phyloP scores from a whole-genome alignment of 1,140 invertebrate species.

The Papilio helenus region DNA sequence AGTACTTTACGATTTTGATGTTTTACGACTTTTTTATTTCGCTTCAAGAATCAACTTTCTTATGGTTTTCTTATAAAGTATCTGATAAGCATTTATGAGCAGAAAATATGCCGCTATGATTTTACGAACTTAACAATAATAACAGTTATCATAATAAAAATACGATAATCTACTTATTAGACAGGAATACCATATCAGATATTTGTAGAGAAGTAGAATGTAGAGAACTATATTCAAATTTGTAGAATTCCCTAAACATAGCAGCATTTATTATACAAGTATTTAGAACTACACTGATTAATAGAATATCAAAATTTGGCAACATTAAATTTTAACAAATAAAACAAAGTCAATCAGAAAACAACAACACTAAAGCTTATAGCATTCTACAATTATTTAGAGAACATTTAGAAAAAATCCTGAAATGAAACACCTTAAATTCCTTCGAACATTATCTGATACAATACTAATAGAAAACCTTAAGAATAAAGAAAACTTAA shows the following conservation, averaged over 20 bases:
- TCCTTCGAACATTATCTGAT: neutral
- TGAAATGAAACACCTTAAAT: constrained; percentile 35
- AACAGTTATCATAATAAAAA: neutral
- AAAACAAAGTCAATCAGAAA: constrained; percentile 27
- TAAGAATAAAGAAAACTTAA: neutral
- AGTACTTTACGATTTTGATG: constrained; percentile 17
- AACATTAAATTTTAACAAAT: constrained; percentile 52
- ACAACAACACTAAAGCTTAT: constrained; percentile 49
- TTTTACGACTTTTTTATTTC: constrained; percentile 24
- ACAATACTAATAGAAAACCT: neutral
- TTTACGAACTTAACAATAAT: neutral
- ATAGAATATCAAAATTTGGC: constrained; percentile 51
- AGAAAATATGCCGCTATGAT: constrained; percentile 10
- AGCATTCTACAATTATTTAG: constrained; percentile 45
- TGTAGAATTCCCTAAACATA: neutral
- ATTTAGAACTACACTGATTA: constrained; percentile 45
- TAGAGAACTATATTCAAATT: neutral
- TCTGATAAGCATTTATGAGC: constrained; percentile 20
- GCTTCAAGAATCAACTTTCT: constrained; percentile 21
- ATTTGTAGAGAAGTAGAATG: constrained; percentile 13
- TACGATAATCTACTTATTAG: neutral
- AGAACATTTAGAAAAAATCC: constrained; percentile 52
- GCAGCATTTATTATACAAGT: constrained; percentile 37
- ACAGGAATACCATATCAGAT: neutral
- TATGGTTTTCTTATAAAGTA: constrained; percentile 19